Percentiles rank a stretch among this genome's conserved stretches.
Conservation (phyloP, 53 echinoderm and acorn worm genomes). For the Paracentrotus lividus region DNA sequence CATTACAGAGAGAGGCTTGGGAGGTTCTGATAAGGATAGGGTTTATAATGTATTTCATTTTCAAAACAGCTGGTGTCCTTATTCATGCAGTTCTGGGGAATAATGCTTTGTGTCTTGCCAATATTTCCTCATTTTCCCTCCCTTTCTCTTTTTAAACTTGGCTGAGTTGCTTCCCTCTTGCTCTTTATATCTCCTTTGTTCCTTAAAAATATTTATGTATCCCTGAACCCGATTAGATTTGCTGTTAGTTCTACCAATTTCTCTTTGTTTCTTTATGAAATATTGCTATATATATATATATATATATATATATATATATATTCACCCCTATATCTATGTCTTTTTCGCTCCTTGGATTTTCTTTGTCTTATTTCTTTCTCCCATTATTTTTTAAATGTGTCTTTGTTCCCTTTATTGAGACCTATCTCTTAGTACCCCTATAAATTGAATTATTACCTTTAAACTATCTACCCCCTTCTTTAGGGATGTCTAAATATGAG, state of each 20-base stretch:
- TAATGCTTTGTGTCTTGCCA: conserved; percentile 30
- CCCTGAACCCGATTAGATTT: neutral
- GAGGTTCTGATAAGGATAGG: conserved; percentile 3
- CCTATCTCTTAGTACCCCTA: no score
- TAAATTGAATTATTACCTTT: no score
- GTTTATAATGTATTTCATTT: conserved; percentile 17
- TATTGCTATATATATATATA: no score
- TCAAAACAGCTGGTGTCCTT: conserved; percentile 27
- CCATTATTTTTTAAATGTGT: neutral
- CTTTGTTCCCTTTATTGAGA: conserved; percentile 1
- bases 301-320: no score
- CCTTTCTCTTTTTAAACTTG: neutral
- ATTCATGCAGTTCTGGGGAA: conserved; percentile 7
- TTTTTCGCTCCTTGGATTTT: neutral
- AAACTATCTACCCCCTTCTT: no score
- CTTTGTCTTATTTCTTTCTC: neutral
- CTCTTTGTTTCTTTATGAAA: neutral
- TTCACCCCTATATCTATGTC: no score
- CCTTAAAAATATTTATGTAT: neutral
- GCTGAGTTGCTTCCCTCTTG: neutral
- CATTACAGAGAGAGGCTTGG: neutral
- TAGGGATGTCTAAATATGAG: no score
- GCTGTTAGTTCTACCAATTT: neutral
- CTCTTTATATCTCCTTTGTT: neutral
- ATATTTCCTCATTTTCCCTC: conserved; percentile 5